These are phyloP conservation scores for Hirudinaria manillensis DNA, from an alignment of 2,888 invertebrate genomes.

Conservation along the genomic window DNA sequence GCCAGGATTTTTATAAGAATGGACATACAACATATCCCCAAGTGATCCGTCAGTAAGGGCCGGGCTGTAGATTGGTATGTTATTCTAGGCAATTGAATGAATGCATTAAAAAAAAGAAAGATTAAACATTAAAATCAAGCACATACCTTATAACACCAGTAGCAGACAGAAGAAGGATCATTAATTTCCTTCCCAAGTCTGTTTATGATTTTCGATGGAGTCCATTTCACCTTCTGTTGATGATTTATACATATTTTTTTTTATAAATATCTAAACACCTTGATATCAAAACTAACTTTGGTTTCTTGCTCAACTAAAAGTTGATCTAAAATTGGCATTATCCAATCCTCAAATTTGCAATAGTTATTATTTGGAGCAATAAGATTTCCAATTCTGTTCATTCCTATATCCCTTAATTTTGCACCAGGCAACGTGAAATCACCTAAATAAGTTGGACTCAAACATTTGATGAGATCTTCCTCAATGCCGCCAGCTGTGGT, in stretches of 20 bases:
- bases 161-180: conserved; percentile 84
- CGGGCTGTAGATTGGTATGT: conserved; percentile 94
- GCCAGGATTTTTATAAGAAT: conserved; percentile 86
- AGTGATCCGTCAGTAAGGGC: conserved; percentile 91
- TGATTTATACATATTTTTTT: not conserved
- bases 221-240: conserved; percentile 66
- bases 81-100: conserved; percentile 59
- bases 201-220: conserved; percentile 78
- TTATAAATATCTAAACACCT: not conserved
- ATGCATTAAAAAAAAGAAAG: not conserved
- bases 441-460: conserved; percentile 87
- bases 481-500: conserved; percentile 96
- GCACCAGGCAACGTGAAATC: conserved; percentile 77
- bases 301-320: conserved; percentile 80
- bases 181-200: conserved; percentile 83
- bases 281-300: conserved; percentile 50
- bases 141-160: conserved; percentile 77
- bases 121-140: not conserved
- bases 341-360: conserved; percentile 94
- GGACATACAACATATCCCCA: conserved; percentile 98
- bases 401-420: conserved; percentile 71
- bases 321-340: conserved; percentile 82
- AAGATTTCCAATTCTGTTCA: conserved; percentile 86
- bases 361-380: conserved; percentile 97
- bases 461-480: conserved; percentile 96